Evolutionary conservation across 35 echinoderm and acorn worm genomes (phyloP).

Genomic region (Chiridota heheva): DNA sequence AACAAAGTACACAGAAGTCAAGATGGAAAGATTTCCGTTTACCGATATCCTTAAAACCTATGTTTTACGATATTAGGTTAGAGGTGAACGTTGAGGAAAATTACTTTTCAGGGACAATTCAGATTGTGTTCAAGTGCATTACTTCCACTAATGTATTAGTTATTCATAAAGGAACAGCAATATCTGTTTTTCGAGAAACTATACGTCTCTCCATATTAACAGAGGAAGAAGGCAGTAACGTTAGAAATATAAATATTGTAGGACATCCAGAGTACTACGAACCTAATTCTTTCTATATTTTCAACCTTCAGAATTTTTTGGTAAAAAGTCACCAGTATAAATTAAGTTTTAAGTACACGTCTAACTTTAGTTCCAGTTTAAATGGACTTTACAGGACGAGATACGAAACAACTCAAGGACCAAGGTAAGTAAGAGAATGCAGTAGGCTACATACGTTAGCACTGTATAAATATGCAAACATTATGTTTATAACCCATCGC

Average conservation of each 20-base stretch:
- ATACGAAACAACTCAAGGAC: conserved; percentile 27
- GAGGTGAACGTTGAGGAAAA: conserved; percentile 52
- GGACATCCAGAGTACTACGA: not conserved
- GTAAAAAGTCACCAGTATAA: not conserved
- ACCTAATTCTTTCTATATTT: conserved; percentile 19
- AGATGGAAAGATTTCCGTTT: conserved; percentile 65
- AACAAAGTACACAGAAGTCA: not conserved
- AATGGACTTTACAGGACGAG: conserved; percentile 9
- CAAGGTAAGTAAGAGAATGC: conserved; percentile 52
- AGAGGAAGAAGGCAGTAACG: not conserved
- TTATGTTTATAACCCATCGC: too few species aligned
- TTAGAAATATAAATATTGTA: not conserved
- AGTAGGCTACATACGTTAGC: too few species aligned
- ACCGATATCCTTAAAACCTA: conserved; percentile 48
- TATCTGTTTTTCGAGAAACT: not conserved
- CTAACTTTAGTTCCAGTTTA: not conserved
- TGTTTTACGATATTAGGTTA: conserved; percentile 50
- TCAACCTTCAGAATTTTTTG: conserved; percentile 16
- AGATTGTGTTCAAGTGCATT: conserved; percentile 48
- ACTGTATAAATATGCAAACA: too few species aligned
- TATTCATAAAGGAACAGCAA: conserved; percentile 41
- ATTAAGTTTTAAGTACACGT: not conserved
- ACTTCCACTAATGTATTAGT: conserved; percentile 55
- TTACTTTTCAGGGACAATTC: conserved; percentile 55
- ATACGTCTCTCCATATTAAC: not conserved